These are phyloP conservation scores for Spicauda simplicius DNA, from an alignment of 2,888 invertebrate genomes.

Conservation along the genomic window DNA sequence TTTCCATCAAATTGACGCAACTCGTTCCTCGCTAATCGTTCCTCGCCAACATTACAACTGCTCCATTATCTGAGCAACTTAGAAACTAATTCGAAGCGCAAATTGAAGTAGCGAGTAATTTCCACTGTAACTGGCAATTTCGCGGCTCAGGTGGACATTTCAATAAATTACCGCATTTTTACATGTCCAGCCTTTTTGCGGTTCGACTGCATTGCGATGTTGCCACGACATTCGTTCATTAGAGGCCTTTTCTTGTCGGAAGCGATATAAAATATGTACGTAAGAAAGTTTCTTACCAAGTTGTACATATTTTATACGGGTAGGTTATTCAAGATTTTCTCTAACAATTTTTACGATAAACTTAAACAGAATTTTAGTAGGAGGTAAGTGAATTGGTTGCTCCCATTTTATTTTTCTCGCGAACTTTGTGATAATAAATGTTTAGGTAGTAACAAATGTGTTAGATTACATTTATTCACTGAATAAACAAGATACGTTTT, in stretches of 20 bases:
- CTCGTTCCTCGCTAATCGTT: not conserved
- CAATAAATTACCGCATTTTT: constrained; percentile 45
- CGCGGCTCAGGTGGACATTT: constrained; percentile 35
- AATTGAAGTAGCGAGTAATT: constrained; percentile 27
- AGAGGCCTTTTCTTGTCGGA: constrained; percentile 19
- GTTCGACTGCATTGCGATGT: constrained; percentile 31
- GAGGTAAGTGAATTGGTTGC: no score
- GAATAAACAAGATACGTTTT: no score
- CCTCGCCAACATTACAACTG: no score
- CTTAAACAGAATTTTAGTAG: no score
- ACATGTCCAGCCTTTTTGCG: constrained; percentile 5
- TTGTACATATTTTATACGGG: not conserved
- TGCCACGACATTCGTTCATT: constrained; percentile 41
- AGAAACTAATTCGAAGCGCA: constrained; percentile 15
- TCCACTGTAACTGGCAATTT: constrained; percentile 31
- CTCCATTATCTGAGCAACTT: constrained; percentile 1
- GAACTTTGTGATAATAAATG: no score
- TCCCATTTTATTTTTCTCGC: no score
- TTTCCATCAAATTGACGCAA: not conserved
- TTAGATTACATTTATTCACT: no score
- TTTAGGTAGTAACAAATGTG: no score
- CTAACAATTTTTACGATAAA: no score
- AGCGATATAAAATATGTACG: constrained; percentile 1
- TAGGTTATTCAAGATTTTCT: no score
- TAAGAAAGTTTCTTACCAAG: not conserved